A percentile compares a stretch with the other conserved stretches of the same genome.
Conservation (phyloP, 2,888 invertebrate genomes). For the Blastobasis adustella region DNA sequence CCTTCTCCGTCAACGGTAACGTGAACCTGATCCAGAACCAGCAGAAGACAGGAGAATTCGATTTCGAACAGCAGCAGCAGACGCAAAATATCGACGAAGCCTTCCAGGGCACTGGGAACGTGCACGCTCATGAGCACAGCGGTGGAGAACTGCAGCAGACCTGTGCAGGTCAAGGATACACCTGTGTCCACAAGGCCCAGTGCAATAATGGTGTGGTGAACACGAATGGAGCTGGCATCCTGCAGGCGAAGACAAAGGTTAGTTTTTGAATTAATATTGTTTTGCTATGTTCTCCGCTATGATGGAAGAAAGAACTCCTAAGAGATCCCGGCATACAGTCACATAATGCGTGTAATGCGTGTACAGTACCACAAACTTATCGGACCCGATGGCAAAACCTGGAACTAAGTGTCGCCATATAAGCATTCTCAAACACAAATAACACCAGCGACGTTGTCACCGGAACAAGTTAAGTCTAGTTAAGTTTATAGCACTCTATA, state of each 20-base stretch:
- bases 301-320: too few relatives aligned
- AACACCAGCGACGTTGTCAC: too few relatives aligned
- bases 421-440: too few relatives aligned
- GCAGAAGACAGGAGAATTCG: constrained; percentile 44
- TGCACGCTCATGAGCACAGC: constrained; percentile 35
- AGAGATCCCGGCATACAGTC: too few relatives aligned
- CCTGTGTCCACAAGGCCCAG: constrained; percentile 76
- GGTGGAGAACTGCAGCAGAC: constrained; percentile 62
- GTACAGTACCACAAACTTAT: too few relatives aligned
- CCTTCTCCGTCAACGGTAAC: constrained; percentile 50
- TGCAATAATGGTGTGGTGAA: constrained; percentile 77
- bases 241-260: constrained; percentile 71
- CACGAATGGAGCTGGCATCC: constrained; percentile 58
- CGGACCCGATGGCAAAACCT: too few relatives aligned
- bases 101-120: constrained; percentile 49
- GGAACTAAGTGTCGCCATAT: too few relatives aligned
- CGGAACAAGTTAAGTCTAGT: too few relatives aligned
- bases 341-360: too few relatives aligned
- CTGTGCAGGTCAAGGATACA: constrained; percentile 74
- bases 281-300: neutral
- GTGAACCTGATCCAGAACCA: constrained; percentile 50
- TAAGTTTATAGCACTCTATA: too few relatives aligned
- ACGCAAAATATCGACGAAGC: constrained; percentile 52
- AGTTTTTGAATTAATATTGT: constrained; percentile 39
- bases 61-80: constrained; percentile 46